Conservation (phyloP, 2,888 invertebrate genomes). For the Dasysyrphus albostriatus region DNA sequence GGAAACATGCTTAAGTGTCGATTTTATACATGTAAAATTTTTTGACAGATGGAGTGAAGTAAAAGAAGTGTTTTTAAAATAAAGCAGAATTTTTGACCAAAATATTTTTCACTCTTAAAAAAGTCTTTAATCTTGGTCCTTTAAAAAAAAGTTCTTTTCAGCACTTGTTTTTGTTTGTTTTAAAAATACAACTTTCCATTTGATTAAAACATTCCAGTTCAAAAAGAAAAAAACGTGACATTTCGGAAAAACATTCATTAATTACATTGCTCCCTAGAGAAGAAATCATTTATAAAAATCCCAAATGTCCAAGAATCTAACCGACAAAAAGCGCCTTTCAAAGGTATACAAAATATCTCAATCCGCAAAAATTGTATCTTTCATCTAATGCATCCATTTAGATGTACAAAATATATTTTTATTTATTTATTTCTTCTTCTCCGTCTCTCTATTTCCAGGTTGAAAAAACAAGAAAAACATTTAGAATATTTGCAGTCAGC, state of each 20-base stretch:
- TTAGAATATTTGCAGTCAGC: constrained; percentile 46
- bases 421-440: neutral
- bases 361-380: constrained; percentile 27
- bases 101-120: neutral
- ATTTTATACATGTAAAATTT: constrained; percentile 29
- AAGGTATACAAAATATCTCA: constrained; percentile 24
- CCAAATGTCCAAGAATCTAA: constrained; percentile 41
- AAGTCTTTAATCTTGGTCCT: neutral
- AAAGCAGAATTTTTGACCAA: constrained; percentile 13
- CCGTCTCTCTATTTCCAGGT: neutral
- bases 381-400: constrained; percentile 24
- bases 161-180: constrained; percentile 11
- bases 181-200: neutral
- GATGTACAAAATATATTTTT: neutral
- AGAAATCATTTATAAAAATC: constrained; percentile 56
- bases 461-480: constrained; percentile 18
- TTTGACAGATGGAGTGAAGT: constrained; percentile 26
- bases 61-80: neutral
- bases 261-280: constrained; percentile 32
- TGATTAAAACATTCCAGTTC: constrained; percentile 19
- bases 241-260: constrained; percentile 49
- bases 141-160: neutral
- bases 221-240: constrained; percentile 29
- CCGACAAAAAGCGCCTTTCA: constrained; percentile 11
- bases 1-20: constrained; percentile 58